These are phyloP conservation scores for Calycopis cecrops DNA, from an alignment of 1,140 invertebrate species.

Conservation along the genomic window DNA sequence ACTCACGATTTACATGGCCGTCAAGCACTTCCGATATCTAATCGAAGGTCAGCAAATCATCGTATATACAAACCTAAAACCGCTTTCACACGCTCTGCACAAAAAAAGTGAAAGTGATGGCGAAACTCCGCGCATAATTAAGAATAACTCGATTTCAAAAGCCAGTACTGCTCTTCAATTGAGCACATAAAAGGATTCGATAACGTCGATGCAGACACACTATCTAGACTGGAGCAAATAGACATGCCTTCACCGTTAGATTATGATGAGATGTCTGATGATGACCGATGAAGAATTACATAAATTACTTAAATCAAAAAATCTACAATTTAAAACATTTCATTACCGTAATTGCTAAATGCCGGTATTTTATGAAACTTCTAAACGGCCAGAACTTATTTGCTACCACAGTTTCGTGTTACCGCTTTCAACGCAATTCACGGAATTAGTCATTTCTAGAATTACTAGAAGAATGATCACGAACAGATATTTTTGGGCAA, in stretches of 20 bases:
- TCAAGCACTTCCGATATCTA: slow-evolving; percentile 1
- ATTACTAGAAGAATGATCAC: slow-evolving; percentile 11
- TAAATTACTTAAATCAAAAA: slow-evolving; percentile 17
- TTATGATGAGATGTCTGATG: slow-evolving; percentile 14
- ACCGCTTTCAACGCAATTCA: slow-evolving; percentile 18
- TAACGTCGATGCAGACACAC: slow-evolving; percentile 7
- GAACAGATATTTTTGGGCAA: slow-evolving; percentile 6
- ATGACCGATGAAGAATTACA: slow-evolving; percentile 23
- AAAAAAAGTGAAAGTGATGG: not conserved
- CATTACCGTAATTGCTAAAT: slow-evolving; percentile 3
- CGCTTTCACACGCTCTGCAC: not conserved
- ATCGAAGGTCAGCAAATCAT: not conserved
- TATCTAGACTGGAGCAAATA: slow-evolving; percentile 21
- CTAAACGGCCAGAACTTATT: slow-evolving; percentile 13
- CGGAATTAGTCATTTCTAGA: slow-evolving; percentile 4
- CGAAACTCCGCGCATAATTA: not conserved
- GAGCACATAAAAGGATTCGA: not conserved
- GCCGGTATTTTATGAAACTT: slow-evolving; percentile 10
- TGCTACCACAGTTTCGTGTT: slow-evolving; percentile 13
- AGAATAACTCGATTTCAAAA: not conserved
- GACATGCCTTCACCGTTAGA: slow-evolving; percentile 22
- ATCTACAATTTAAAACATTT: slow-evolving; percentile 15
- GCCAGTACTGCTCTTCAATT: not conserved
- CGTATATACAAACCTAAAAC: not conserved
- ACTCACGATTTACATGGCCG: not conserved